A percentile compares a stretch with the other conserved stretches of the same genome.
Evolutionary conservation across 2,888 invertebrate genomes (phyloP).

Genomic region (Tuta absoluta): DNA sequence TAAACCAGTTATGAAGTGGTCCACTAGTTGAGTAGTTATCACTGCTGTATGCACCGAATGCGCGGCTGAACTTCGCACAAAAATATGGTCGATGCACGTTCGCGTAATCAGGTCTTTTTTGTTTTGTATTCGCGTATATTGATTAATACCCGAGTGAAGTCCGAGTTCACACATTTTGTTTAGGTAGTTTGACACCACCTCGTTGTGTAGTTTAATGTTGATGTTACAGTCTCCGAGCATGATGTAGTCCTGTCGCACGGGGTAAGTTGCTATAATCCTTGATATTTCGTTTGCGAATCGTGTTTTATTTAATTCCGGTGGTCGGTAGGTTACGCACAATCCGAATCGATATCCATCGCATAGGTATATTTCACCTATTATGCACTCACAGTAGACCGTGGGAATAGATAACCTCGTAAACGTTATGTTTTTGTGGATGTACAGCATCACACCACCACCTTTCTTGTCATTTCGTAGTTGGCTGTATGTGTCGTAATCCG

Average conservation of each 20-base stretch:
- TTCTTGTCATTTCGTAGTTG: slow-evolving; percentile 26
- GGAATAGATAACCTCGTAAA: slow-evolving; percentile 4
- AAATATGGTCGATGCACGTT: slow-evolving; percentile 32
- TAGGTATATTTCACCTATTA: neutral
- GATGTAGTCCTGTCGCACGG: neutral
- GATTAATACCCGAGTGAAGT: slow-evolving; percentile 24
- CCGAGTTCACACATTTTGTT: slow-evolving; percentile 23
- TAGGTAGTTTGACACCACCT: slow-evolving; percentile 1
- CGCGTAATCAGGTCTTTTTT: slow-evolving; percentile 22
- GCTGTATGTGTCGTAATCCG: slow-evolving; percentile 28
- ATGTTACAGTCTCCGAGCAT: slow-evolving; percentile 31
- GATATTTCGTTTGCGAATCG: slow-evolving; percentile 24
- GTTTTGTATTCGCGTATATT: slow-evolving; percentile 31
- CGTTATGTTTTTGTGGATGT: slow-evolving; percentile 22
- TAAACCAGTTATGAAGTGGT: slow-evolving; percentile 30
- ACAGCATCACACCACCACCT: slow-evolving; percentile 30
- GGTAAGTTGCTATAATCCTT: neutral
- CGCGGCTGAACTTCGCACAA: slow-evolving; percentile 13
- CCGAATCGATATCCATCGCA: neutral
- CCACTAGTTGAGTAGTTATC: slow-evolving; percentile 23
- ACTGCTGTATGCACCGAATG: slow-evolving; percentile 22
- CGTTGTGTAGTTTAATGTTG: slow-evolving; percentile 11
- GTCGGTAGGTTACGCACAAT: slow-evolving; percentile 27
- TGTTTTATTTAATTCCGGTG: slow-evolving; percentile 27
- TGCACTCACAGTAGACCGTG: slow-evolving; percentile 22